phyloP scores from a whole-genome alignment of 2,113 vertebrate genomes.

The Diadophis punctatus region DNA sequence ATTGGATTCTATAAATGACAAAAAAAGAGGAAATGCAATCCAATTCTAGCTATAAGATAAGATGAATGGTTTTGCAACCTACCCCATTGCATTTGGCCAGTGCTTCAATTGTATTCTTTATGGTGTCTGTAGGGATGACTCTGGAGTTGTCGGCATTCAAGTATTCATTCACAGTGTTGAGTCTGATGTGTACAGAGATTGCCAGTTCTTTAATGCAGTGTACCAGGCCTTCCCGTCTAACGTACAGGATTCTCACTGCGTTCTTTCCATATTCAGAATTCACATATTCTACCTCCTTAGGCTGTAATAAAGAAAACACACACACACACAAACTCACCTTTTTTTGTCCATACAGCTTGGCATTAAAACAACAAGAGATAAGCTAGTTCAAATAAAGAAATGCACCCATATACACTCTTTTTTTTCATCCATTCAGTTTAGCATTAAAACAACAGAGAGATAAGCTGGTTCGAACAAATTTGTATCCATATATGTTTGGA shows the following conservation, averaged over 20 bases:
- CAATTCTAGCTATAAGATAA: background rate
- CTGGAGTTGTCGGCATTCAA: slow-evolving; percentile 83
- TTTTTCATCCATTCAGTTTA: background rate
- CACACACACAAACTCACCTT: rapidly evolving
- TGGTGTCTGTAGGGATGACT: slow-evolving; percentile 94
- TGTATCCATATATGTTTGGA: background rate
- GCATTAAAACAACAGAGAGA: background rate
- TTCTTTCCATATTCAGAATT: slow-evolving; percentile 92
- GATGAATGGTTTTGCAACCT: slow-evolving; percentile 49
- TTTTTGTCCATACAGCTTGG: background rate
- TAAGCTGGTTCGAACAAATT: background rate
- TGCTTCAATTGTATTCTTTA: slow-evolving; percentile 91
- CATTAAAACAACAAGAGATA: background rate
- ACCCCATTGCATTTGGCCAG: slow-evolving; percentile 91
- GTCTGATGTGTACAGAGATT: slow-evolving; percentile 81
- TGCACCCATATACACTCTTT: rapidly evolving
- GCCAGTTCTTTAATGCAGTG: slow-evolving; percentile 83
- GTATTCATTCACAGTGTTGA: slow-evolving; percentile 84
- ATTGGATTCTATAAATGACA: background rate
- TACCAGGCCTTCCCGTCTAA: slow-evolving; percentile 74
- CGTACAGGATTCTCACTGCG: slow-evolving; percentile 80
- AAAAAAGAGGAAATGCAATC: background rate
- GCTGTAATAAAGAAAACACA: slow-evolving; percentile 64
- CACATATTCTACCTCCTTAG: slow-evolving; percentile 81
- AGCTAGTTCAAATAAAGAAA: slow-evolving; percentile 17